Conservation (phyloP, 2,888 invertebrate genomes). For the Drosophila birchii region DNA sequence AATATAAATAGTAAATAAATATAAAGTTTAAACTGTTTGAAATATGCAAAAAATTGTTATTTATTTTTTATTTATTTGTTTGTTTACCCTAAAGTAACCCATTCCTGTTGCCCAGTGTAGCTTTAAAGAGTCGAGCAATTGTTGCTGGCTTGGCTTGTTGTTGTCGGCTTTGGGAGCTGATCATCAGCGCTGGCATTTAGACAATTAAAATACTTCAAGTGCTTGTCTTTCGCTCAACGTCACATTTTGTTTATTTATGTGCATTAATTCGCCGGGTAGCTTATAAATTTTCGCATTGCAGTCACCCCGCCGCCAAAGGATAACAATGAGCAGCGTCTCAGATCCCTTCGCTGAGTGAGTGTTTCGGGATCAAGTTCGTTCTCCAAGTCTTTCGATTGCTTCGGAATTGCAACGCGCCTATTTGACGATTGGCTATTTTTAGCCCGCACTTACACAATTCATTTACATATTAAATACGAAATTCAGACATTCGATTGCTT, state of each 20-base stretch:
- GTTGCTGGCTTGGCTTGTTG: slow-evolving; percentile 36
- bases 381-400: slow-evolving; percentile 70
- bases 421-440: slow-evolving; percentile 70
- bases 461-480: slow-evolving; percentile 71
- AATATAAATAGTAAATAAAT: no score
- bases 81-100: background rate
- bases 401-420: slow-evolving; percentile 59
- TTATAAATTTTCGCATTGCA: slow-evolving; percentile 71
- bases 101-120: slow-evolving; percentile 50
- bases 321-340: slow-evolving; percentile 62
- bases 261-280: slow-evolving; percentile 77
- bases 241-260: slow-evolving; percentile 78
- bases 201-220: slow-evolving; percentile 82
- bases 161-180: slow-evolving; percentile 55
- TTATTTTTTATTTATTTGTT: no score
- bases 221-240: slow-evolving; percentile 78
- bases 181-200: slow-evolving; percentile 77
- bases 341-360: background rate
- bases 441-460: slow-evolving; percentile 71
- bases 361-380: slow-evolving; percentile 56
- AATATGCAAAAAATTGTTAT: no score
- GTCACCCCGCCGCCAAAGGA: slow-evolving; percentile 15
- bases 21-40: no score
- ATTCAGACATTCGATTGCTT: slow-evolving; percentile 60
- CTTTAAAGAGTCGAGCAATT: slow-evolving; percentile 50